phyloP scores from a whole-genome alignment of 2,113 vertebrate species.

The Haplotaxodon microlepis region DNA sequence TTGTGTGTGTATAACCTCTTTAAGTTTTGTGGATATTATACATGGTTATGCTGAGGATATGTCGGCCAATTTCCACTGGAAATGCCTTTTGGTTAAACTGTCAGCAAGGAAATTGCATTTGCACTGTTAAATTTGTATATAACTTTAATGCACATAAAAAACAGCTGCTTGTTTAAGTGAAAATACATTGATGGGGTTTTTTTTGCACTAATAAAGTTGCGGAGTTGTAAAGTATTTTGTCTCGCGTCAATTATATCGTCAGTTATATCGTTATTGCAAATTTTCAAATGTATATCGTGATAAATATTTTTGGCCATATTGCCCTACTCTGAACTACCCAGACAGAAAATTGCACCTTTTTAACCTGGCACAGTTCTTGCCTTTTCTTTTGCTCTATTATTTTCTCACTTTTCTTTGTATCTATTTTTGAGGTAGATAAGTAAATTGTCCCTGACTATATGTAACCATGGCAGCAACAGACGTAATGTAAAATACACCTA shows the following conservation, averaged over 20 bases:
- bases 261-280: background rate
- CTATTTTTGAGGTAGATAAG: background rate
- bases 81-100: background rate
- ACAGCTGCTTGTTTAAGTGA: background rate
- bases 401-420: background rate
- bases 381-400: background rate
- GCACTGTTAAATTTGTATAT: background rate
- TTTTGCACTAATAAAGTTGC: background rate
- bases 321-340: background rate
- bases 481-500: background rate
- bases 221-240: background rate
- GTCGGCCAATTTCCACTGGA: background rate
- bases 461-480: background rate
- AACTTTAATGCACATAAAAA: background rate
- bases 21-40: too few relatives aligned
- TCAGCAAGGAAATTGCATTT: background rate
- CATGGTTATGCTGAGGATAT: too few relatives aligned
- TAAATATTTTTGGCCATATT: background rate
- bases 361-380: background rate
- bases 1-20: too few relatives aligned
- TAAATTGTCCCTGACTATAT: background rate
- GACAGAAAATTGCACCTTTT: background rate
- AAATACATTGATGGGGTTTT: background rate
- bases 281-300: too few relatives aligned
- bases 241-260: fast-evolving